These are phyloP conservation scores for Drosophila baimaii DNA, from an alignment of 1,140 invertebrate species.

Conservation along the genomic window DNA sequence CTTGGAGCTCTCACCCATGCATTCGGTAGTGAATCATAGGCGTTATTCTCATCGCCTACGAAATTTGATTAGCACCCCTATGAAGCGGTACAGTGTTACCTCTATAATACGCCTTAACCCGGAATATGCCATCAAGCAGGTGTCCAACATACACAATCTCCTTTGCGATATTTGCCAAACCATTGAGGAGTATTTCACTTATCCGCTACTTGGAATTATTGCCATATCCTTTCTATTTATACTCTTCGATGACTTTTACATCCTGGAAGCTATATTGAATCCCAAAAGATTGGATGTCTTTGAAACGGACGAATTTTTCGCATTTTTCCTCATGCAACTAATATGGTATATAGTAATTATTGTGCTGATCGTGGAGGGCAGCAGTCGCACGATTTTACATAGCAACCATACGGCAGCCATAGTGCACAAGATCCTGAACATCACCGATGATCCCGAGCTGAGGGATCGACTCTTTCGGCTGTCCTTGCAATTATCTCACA, in stretches of 20 bases:
- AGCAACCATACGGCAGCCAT: conserved; percentile 65
- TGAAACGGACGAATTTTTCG: conserved; percentile 79
- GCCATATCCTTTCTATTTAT: conserved; percentile 81
- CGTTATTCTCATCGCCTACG: conserved; percentile 55
- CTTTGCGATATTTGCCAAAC: conserved; percentile 79
- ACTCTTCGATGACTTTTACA: conserved; percentile 81
- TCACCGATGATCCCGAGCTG: conserved; percentile 72
- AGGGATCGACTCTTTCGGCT: conserved; percentile 71
- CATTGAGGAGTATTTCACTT: conserved; percentile 82
- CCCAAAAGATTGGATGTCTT: conserved; percentile 71
- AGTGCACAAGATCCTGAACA: conserved; percentile 80
- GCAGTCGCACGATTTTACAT: conserved; percentile 69
- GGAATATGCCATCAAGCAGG: conserved; percentile 71
- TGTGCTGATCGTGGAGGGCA: conserved; percentile 77
- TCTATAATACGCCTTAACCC: conserved; percentile 80
- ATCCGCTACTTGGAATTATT: conserved; percentile 77
- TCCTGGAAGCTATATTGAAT: conserved; percentile 72
- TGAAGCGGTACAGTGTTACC: conserved; percentile 75
- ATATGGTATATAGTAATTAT: conserved; percentile 81
- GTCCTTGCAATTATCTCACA: conserved; percentile 73
- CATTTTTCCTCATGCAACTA: conserved; percentile 79
- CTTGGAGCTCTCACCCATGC: conserved; percentile 74
- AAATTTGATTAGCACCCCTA: conserved; percentile 54
- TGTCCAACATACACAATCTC: conserved; percentile 79
- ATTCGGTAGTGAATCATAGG: conserved; percentile 63